Conservation (phyloP, 2,888 invertebrate species). For the Heliconius sara region DNA sequence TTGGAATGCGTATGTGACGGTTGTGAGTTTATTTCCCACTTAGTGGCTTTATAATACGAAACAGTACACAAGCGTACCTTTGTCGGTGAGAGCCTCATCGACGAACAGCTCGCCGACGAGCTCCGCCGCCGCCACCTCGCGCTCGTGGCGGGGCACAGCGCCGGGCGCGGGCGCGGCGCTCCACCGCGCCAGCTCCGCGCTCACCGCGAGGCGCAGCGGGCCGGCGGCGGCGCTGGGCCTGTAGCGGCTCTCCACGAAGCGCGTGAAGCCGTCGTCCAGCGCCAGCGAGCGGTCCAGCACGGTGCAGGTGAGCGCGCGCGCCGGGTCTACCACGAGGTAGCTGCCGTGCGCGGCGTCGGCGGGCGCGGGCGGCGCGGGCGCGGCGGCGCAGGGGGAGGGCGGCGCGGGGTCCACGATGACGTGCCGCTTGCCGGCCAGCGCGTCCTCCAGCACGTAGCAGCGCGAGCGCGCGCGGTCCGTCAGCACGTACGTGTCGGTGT, state of each 20-base stretch:
- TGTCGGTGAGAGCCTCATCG: slow-evolving; percentile 73
- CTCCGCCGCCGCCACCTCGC: slow-evolving; percentile 49
- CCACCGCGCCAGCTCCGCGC: slow-evolving; percentile 62
- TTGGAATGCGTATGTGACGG: too few relatives aligned
- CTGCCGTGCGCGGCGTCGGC: slow-evolving; percentile 53
- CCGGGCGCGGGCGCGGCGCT: slow-evolving; percentile 47
- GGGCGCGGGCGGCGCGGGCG: slow-evolving; percentile 43
- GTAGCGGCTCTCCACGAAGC: slow-evolving; percentile 57
- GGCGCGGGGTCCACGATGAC: slow-evolving; percentile 63
- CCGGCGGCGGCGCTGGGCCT: slow-evolving; percentile 42
- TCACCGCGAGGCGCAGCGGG: slow-evolving; percentile 49
- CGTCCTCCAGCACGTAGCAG: slow-evolving; percentile 70
- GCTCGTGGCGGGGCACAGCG: slow-evolving; percentile 39
- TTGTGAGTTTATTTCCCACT: too few relatives aligned
- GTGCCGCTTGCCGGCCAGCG: slow-evolving; percentile 59
- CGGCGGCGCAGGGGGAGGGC: slow-evolving; percentile 25
- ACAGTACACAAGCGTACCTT: slow-evolving; percentile 56
- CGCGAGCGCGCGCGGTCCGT: slow-evolving; percentile 66
- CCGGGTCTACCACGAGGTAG: slow-evolving; percentile 68
- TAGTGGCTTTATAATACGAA: too few relatives aligned
- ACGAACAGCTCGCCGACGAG: slow-evolving; percentile 64
- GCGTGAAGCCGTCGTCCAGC: slow-evolving; percentile 60
- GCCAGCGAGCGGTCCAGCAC: slow-evolving; percentile 64
- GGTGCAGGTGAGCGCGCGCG: slow-evolving; percentile 65
- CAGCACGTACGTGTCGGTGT: slow-evolving; percentile 73